phyloP scores from a whole-genome alignment of 2,113 vertebrate genomes.

The Boleophthalmus pectinirostris region DNA sequence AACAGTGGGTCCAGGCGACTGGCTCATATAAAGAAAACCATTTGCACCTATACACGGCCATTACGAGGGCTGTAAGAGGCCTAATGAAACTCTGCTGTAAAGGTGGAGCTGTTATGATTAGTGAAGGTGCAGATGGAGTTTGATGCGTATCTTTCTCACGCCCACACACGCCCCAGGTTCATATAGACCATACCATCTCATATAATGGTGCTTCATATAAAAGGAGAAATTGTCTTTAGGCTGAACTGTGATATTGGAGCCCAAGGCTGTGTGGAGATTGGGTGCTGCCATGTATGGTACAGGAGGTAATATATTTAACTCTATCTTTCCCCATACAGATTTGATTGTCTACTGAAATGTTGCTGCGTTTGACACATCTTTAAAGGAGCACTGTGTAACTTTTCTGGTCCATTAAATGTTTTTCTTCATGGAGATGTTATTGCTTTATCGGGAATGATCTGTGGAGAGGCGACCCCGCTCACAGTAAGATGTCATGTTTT shows the following conservation, averaged over 20 bases:
- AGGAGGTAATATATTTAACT: neutral
- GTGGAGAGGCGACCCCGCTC: no score
- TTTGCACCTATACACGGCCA: constrained; percentile 50
- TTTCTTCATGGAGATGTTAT: no score
- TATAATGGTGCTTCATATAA: constrained; percentile 73
- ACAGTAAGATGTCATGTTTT: no score
- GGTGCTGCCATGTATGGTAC: constrained; percentile 30
- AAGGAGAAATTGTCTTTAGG: constrained; percentile 73
- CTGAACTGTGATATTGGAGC: constrained; percentile 74
- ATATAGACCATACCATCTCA: constrained; percentile 57
- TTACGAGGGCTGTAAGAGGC: constrained; percentile 44
- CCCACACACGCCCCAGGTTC: constrained; percentile 53
- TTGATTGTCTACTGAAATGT: no score
- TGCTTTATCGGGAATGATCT: no score
- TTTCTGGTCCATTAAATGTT: no score
- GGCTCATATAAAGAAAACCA: constrained; percentile 32
- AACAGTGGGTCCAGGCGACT: constrained; percentile 36
- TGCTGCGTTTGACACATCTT: no score
- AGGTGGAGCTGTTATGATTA: constrained; percentile 51
- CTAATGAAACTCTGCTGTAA: constrained; percentile 63
- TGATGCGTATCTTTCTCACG: constrained; percentile 20
- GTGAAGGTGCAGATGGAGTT: constrained; percentile 56
- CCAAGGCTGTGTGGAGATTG: constrained; percentile 54
- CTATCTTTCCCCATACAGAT: no score
- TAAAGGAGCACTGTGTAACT: no score